Evolutionary conservation across 1,140 invertebrate species (phyloP).

Genomic region (Caenorhabditis latens): DNA sequence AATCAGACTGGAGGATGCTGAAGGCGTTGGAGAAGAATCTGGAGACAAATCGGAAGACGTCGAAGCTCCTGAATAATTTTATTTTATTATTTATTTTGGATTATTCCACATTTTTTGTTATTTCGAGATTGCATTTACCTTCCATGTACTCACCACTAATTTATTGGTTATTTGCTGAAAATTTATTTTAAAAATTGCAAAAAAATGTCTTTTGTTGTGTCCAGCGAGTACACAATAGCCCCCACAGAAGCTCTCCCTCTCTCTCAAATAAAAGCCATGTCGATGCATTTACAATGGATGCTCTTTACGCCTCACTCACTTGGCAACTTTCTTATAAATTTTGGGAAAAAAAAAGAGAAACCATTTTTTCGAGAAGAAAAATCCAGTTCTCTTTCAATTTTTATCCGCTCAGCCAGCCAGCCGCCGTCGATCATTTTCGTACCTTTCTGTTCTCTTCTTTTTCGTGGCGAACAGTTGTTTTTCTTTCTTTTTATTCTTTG

Average conservation of each 20-base stretch:
- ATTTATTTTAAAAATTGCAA: too few species aligned
- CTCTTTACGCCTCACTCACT: constrained; percentile 17
- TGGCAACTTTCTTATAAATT: neutral
- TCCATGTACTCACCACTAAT: too few species aligned
- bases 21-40: neutral
- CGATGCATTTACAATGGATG: constrained; percentile 46
- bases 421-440: constrained; percentile 29
- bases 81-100: too few species aligned
- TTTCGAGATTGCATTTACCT: too few species aligned
- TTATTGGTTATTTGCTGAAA: too few species aligned
- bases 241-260: neutral
- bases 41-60: neutral
- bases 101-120: too few species aligned
- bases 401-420: too few species aligned
- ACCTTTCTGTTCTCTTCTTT: constrained; percentile 3
- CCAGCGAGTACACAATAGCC: neutral
- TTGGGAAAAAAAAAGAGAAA: neutral
- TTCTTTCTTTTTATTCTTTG: neutral
- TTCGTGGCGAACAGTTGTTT: neutral
- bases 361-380: neutral
- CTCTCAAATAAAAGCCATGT: neutral
- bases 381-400: neutral
- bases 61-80: neutral
- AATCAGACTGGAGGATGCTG: neutral
- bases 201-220: neutral